Percentiles rank a stretch among this genome's conserved stretches.
These are phyloP conservation scores for Neoarius graeffei DNA, from an alignment of 2,113 vertebrate species.

Conservation along the genomic window DNA sequence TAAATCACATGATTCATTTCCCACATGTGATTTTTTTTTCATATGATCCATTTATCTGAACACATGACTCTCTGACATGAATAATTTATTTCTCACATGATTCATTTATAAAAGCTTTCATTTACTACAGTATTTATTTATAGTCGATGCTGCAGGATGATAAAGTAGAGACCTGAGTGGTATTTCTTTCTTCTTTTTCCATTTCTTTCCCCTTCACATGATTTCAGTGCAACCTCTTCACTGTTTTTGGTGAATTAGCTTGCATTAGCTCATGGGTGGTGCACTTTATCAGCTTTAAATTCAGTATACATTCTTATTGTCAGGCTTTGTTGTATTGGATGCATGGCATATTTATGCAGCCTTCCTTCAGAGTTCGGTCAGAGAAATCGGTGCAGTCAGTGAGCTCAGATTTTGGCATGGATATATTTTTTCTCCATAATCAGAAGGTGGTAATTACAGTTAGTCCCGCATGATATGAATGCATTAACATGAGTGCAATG, in stretches of 20 bases:
- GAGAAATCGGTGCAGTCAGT: background rate
- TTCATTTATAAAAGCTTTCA: background rate
- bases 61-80: background rate
- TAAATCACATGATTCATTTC: background rate
- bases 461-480: background rate
- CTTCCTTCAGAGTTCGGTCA: background rate
- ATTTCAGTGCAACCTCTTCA: background rate
- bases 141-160: background rate
- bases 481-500: slow-evolving; percentile 4
- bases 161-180: background rate
- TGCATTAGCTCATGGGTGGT: background rate
- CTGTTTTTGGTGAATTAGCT: background rate
- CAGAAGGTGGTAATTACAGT: slow-evolving; percentile 3
- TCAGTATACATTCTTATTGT: background rate
- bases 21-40: background rate
- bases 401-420: background rate
- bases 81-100: background rate
- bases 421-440: background rate
- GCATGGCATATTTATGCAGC: background rate
- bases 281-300: background rate
- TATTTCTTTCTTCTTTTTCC: background rate
- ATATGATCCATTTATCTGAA: background rate
- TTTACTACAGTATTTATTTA: background rate
- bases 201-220: background rate
- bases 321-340: background rate